These are phyloP conservation scores for Amyelois transitella DNA, from an alignment of 1,140 invertebrate species.

Conservation along the genomic window DNA sequence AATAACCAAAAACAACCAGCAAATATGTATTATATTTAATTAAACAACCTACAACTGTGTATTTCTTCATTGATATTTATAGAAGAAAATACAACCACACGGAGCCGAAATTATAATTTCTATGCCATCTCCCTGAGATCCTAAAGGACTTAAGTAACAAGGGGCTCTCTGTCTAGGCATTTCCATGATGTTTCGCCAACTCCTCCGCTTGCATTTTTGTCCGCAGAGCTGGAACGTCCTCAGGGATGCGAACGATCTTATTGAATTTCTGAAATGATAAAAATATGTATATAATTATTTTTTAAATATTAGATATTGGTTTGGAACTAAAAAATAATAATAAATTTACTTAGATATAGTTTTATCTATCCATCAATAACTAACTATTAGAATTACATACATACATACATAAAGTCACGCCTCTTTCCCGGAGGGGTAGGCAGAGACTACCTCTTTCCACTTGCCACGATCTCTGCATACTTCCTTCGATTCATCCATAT, in stretches of 20 bases:
- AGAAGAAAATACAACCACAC: background rate
- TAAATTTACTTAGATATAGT: no score
- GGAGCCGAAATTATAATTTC: background rate
- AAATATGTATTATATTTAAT: background rate
- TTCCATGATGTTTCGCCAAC: slow-evolving; percentile 50
- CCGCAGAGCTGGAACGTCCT: slow-evolving; percentile 82
- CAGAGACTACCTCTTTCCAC: no score
- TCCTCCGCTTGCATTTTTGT: slow-evolving; percentile 82
- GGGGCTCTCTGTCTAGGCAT: slow-evolving; percentile 28
- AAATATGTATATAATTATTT: background rate
- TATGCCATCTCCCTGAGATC: slow-evolving; percentile 29
- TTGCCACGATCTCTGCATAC: no score
- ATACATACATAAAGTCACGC: no score
- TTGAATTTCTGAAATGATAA: slow-evolving; percentile 82
- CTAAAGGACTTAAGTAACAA: slow-evolving; percentile 21
- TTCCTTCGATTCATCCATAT: no score
- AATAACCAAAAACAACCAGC: background rate
- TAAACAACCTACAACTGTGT: background rate
- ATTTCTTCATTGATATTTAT: background rate
- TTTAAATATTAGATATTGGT: no score
- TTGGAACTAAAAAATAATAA: no score
- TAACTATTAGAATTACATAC: no score
- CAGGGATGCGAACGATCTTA: slow-evolving; percentile 86
- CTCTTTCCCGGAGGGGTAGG: no score
- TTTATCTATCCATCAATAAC: no score